These are phyloP conservation scores for Kradibia gibbosae DNA, from an alignment of 1,140 invertebrate genomes.

Conservation along the genomic window DNA sequence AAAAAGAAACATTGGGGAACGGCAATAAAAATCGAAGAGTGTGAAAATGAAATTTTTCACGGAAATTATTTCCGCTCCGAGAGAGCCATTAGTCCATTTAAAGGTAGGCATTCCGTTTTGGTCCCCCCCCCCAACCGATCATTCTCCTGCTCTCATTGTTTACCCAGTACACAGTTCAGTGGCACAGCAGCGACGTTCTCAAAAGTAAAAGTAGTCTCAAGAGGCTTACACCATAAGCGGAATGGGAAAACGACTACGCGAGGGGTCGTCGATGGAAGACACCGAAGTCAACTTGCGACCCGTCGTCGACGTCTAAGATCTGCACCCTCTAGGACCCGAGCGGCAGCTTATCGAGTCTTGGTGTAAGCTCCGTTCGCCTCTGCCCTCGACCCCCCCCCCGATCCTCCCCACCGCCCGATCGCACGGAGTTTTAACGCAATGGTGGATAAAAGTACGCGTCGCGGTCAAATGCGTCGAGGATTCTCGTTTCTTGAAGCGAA, in stretches of 20 bases:
- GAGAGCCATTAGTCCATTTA: constrained; percentile 3
- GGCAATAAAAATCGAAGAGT: constrained; percentile 45
- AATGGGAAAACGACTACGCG: not conserved
- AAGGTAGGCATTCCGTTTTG: not conserved
- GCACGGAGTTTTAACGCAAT: no score
- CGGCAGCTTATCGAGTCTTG: not conserved
- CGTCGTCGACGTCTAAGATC: not conserved
- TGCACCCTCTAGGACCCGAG: not conserved
- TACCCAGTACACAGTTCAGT: not conserved
- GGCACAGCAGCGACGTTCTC: not conserved
- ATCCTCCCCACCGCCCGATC: no score
- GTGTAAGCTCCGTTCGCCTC: not conserved
- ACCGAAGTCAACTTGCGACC: not conserved
- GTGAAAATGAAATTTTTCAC: constrained; percentile 46
- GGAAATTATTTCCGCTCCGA: constrained; percentile 39
- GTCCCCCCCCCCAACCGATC: not conserved
- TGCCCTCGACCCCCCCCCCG: no score
- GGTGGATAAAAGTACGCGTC: not conserved
- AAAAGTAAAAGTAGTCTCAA: not conserved
- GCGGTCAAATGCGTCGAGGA: not conserved
- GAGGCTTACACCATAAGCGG: not conserved
- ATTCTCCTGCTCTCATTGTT: not conserved
- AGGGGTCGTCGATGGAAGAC: not conserved
- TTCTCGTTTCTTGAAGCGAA: not conserved
- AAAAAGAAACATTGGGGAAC: not conserved